Evolutionary conservation across 2,113 vertebrate species (phyloP), one percentile per base, ranked within the genome.

Genomic region (Podarcis raffonei): DNA sequence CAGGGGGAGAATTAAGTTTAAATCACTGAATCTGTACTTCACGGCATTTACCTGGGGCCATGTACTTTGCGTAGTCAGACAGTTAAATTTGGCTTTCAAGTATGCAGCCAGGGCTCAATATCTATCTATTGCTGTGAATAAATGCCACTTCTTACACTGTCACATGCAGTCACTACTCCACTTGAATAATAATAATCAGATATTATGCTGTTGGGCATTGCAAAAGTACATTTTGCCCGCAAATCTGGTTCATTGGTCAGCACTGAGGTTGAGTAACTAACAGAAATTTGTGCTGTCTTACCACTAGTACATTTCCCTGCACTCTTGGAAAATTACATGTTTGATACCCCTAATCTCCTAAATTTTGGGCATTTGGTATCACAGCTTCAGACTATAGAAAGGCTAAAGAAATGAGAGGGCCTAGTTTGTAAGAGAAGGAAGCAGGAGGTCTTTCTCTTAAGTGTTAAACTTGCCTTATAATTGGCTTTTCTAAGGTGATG

Each of bases 401-500:
- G 69, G 6, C 53, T 90, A 83, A n/a, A 87, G 22, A 18, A 25
- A 42, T 42, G 84, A 83, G 66, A 23, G 18, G 37, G 39, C 57
- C 48, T 48, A 22, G 68, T 87, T 84, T 68, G 37, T 30, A 78
- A n/a, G 18, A 53, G 69, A 42, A 20, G 27, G 53, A 59, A n/a
- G 81, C 59, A 35, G 57, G 86, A 89, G 53, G 68, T 66, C 90
- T 90, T 90, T 82, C n/a, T 84, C 39, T 75, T 62, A 91, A 68
- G 62, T 89, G 79, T 88, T 91, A 88, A 90, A 72, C 15, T 91
- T 88, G 53, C 35, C 35, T 92, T 78, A 77, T 89, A 32, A 90
- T 74, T 71, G 48, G 1, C 0, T 91, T 95, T 53, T 75, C 86
- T 76, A 90, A 74, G 88, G 85, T 94, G 92, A 90, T 71, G 53